Base-by-base conservation (phyloP, 1,140 invertebrate species). In the Latrodectus geometricus region DNA sequence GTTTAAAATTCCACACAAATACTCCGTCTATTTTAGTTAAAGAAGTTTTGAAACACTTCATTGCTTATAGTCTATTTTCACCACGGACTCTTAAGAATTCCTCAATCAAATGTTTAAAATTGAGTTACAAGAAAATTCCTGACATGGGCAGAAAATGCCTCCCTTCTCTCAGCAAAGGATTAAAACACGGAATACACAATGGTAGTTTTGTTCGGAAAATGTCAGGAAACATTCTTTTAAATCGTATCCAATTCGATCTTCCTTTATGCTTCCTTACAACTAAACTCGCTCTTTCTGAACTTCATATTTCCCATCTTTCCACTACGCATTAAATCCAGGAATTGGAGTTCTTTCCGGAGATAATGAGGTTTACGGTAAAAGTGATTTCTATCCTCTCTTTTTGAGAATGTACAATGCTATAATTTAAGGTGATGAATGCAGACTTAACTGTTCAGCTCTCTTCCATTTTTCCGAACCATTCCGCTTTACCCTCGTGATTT, bases 351-450 rank as follows among this genome's bases (percentile, higher is more conserved):
- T 54, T 65, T 35, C 54, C 21, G 3, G n/a, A 48, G 76, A 78
- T 78, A 78, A 78, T 78, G 76, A 78, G 76, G 76, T 78, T 20
- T 69, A 21, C 76, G 14, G 76, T 52, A 78, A 78, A 78, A 78
- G 35, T 65, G 76, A 78, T 78, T 78, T 78, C 66, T 78, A 11
- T 66, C 76, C 35, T 66, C 66, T 23, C 20, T 65, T 78, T 78
- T 68, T 1, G 61, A 2, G 8, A 49, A 17, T 11, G 23, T 12
- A 61, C 56, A 78, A 78, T 78, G 61, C 76, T 66, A 78, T 78
- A 78, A 78, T 78, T 78, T 78, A 14, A 54, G 76, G 76, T 50
- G 61, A 78, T 78, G 76, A 78, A 78, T 78, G 35, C 76, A 56
- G 15, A 12, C n/a, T 54, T 66, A 78, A 78, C 66, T 56, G 76